Base-by-base conservation (phyloP, 1,140 invertebrate genomes). In the Aphidius gifuensis region DNA sequence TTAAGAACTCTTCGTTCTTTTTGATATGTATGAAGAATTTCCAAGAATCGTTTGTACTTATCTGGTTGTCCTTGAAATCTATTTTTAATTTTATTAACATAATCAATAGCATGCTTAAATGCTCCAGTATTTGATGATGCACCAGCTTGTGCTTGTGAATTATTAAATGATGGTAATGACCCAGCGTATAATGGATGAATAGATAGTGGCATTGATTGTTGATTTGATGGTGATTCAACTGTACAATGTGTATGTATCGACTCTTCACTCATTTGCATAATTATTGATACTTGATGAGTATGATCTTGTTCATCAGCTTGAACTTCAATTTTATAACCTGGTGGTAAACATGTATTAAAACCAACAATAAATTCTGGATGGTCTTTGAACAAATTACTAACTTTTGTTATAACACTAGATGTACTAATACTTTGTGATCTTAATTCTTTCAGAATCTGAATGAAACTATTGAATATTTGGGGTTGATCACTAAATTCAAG, bases 401-500 rank as follows among this genome's bases (percentile, higher is more conserved):
- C 97, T 55, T 96, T 84, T 58, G 92, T 90, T 74, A 99, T 99
- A 4, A 99, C 98, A 38, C 97, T 97, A 5, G 96, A 97, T 0
- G 97, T 99, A 81, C 99, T 97, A 75, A 99, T 99, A 66, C 94
- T 95, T 77, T 99, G 96, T 53, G 95, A 98, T 81, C 99, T 99
- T 71, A 99, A 99, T 80, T 98, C 97, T 83, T 99, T 99, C 98
- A 99, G 99, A 69, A 99, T 99, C 80, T 99, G 97, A 66, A 99
- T 82, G 75, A 99, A 99, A 78, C 99, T 96, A 83, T 98, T 99
- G 83, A 99, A 99, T 8, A 99, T 78, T 83, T 98, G 94, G 9
- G 97, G 97, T 74, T 98, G 94, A 73, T 93, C 92, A 58, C 92
- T 93, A 83, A 99, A 99, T 83, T 97, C 97, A 77, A 89, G 94